Base-by-base conservation (phyloP, 92 coral and sea anemone genomes). In the Heliopora coerulea region DNA sequence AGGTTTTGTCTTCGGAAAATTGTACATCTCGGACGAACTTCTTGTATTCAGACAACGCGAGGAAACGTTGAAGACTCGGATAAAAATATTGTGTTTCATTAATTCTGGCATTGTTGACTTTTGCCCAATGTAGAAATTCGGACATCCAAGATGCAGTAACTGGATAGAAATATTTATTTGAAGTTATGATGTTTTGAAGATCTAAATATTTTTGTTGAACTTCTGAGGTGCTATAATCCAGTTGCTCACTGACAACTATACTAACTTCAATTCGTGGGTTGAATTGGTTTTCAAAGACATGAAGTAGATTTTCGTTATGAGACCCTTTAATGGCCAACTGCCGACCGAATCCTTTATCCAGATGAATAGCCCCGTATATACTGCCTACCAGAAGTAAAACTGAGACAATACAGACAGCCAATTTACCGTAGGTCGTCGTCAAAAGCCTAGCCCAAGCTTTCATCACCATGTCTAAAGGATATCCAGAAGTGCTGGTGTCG, bases 331-430 rank as follows among this genome's bases (percentile, higher is more conserved):
- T 85, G 1, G 86, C 89, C 28, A 88, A 70, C 33, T 79, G 34
- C 54, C 92, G 70, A 66, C 83, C 79, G 57, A 90, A 90, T n/a
- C 54, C 78, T 70, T 90, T 88, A 67, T 80, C 74, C 28, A 85
- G 79, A 65, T 80, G 72, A 15, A 86, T 26, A 25, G 87, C 82
- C 10, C 97, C 97, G 56, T 82, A 88, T 14, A 88, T 85, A 4
- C 88, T 87, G 34, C 84, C 89, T 20, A 75, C 91, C 24, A 89
- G 79, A 25, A 87, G 59, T 18, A 63, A 50, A 14, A 84, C 40
- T 0, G 96, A 89, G 3, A 87, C 46, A 26, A 84, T 25, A 11
- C 84, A 54, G 6, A 89, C 89, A 5, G 76, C 40, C 6, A 49
- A 57, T 35, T 83, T 87, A 11, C 73, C 65, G 2, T 37, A 34